Percentiles rank a stretch among this genome's conserved stretches.
Evolutionary conservation across 2,113 vertebrate species (phyloP).

Genomic region (Vidua chalybeata): DNA sequence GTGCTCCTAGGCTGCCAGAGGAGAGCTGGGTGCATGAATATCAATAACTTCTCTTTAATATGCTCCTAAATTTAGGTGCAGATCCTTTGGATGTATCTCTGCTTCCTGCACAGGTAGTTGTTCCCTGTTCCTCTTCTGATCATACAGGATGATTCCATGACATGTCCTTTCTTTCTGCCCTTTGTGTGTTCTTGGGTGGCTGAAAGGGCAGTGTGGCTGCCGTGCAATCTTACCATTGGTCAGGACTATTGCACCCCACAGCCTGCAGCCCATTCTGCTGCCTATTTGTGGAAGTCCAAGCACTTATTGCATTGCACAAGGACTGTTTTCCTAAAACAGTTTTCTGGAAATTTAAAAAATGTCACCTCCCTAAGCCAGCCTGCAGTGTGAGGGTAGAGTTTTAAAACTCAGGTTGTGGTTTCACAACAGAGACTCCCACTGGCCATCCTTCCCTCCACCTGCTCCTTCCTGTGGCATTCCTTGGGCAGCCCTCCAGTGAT

Average conservation of each 20-base stretch:
- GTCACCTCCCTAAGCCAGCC: not conserved
- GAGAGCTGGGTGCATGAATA: not conserved
- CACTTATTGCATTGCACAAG: not conserved
- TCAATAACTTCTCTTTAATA: not conserved
- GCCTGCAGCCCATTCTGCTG: not conserved
- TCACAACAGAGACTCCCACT: not conserved
- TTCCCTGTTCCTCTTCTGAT: not conserved
- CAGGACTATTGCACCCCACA: not conserved
- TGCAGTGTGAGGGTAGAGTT: not conserved
- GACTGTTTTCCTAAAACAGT: not conserved
- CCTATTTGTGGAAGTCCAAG: not conserved
- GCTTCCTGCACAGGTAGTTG: not conserved
- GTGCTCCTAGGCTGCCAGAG: not conserved
- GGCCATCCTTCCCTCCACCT: rapidly evolving
- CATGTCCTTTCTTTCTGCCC: not conserved
- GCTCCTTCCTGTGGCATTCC: rapidly evolving
- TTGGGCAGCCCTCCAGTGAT: rapidly evolving
- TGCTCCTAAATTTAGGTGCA: not conserved
- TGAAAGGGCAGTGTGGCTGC: not conserved
- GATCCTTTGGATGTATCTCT: not conserved
- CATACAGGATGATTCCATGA: not conserved
- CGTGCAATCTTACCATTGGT: rapidly evolving
- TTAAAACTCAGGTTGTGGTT: not conserved
- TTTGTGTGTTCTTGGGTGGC: not conserved
- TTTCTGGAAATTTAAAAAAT: not conserved